Evolutionary conservation across 2,113 vertebrate genomes (phyloP), one percentile per base, ranked within the genome.

Genomic region (Columba livia): DNA sequence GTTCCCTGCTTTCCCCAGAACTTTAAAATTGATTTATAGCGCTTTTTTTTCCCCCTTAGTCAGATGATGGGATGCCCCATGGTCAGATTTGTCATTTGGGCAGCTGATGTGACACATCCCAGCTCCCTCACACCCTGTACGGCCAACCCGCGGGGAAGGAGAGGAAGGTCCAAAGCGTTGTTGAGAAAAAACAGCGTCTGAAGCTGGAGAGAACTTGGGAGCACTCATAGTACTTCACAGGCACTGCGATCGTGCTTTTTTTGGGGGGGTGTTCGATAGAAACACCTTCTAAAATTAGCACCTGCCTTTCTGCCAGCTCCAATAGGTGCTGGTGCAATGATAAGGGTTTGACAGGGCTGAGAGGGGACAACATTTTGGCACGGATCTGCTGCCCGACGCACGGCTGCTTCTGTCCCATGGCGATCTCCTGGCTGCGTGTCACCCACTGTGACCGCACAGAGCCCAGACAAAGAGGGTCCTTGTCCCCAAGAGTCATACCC

Each of bases 211-310:
- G 62, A 88, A 83, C 31, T 14, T 11, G 38, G 64, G 67, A 96
- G 64, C 12, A 65, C 67, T 60, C n/a, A 32, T 1, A 3, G 81
- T 44, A 56, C 67, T 87, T 53, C 38, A 38, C 54, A 73, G 65
- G 40, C 90, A 83, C 44, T 14, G 3, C 20, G 77, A 26, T 67
- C 71, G 44, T 70, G 4, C 53, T 77, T 86, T 77, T 47, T 15
- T 4, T 25, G 5, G 23, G 29, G 29, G 47, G 24, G 72, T 50
- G 81, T 85, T 74, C 38, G 85, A 85, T 77, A 73, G 17, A 92
- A 96, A 85, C 67, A 77, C 85, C 93, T 75, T 72, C 94, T 95
- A 95, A 96, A 96, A 94, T 94, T 93, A 96, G 93, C 66, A n/a
- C 5, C 71, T 40, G 54, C 53, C 88, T 70, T 60, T 16, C 89